Evolutionary conservation across 2,797 vertebrate species (phyloP).

Genomic region (Centroberyx gerrardi): DNA sequence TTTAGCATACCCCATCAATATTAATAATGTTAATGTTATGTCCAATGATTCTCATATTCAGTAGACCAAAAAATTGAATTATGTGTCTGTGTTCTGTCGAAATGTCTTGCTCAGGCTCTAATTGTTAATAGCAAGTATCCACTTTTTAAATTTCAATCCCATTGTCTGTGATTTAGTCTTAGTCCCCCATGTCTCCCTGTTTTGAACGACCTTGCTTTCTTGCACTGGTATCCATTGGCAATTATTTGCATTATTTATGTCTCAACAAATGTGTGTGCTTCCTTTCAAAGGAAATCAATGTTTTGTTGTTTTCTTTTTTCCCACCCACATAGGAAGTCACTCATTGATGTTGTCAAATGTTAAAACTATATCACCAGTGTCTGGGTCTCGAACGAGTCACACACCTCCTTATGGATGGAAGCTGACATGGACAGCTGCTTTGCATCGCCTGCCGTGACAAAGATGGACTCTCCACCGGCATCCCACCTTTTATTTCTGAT

Average conservation of each 20-base stretch:
- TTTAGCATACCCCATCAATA: conserved; percentile 41
- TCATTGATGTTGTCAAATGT: conserved; percentile 41
- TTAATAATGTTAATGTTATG: conserved; percentile 40
- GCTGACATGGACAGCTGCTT: conserved; percentile 44
- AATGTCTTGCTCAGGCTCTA: conserved; percentile 69
- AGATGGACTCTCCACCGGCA: conserved; percentile 51
- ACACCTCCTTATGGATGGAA: not conserved
- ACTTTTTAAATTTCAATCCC: conserved; percentile 35
- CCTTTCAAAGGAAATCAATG: conserved; percentile 50
- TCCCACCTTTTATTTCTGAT: conserved; percentile 48
- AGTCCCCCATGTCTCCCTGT: conserved; percentile 42
- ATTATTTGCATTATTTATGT: conserved; percentile 75
- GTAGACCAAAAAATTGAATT: conserved; percentile 47
- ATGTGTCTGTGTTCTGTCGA: conserved; percentile 48
- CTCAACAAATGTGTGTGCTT: conserved; percentile 40
- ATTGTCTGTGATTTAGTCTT: conserved; percentile 53
- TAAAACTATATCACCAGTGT: conserved; percentile 36
- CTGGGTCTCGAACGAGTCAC: conserved; percentile 30
- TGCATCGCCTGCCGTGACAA: conserved; percentile 43
- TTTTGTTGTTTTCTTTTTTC: conserved; percentile 38
- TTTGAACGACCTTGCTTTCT: conserved; percentile 61
- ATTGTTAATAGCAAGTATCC: conserved; percentile 40
- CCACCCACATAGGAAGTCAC: conserved; percentile 30
- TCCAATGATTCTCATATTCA: conserved; percentile 53
- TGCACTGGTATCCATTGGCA: conserved; percentile 72